Evolutionary conservation across 2,888 invertebrate species (phyloP), one percentile per base, ranked within the genome.

Genomic region (Pollenia labialis): DNA sequence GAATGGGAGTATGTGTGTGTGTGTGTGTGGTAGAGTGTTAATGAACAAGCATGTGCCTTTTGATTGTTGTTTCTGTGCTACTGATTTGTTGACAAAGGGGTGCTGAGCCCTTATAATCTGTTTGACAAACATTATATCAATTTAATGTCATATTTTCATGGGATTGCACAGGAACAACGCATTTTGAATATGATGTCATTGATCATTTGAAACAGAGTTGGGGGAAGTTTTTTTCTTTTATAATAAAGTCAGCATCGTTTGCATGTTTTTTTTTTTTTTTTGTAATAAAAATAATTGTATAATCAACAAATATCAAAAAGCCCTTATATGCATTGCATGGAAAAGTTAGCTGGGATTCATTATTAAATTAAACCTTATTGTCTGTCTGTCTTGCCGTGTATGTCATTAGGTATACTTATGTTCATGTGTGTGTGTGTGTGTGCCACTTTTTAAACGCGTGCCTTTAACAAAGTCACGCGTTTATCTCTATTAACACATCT

Each of bases 21-120:
- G 16, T 66, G 62, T 54, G 56, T 79, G 54, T 75, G 14, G 23
- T 16, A 16, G 42, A 16, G 4, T 11, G 18, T 71, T 52, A n/a
- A 40, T 14, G 40, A n/a, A 10, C 2, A 10, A 54, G 68, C 74
- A 62, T 81, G 62, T 82, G 46, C 23, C 60, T 79, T 71, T 80
- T 85, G 71, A 69, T 77, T 44, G 14, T 62, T 40, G 23, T 1
- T 16, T 46, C n/a, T 76, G 32, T 52, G 32, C 42, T 62, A 60
- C 60, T 85, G 72, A 75, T 85, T 80, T 74, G 77, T 50, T 74
- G 64, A 80, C 82, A 87, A 85, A 82, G 83, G 81, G 81, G 87
- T 81, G 71, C 84, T 85, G 79, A 86, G 88, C 90, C 90, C 90
- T 90, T 89, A 90, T 90, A 90, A 90, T 88, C 88, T 85, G 83